Conservation (phyloP, 2,797 vertebrate genomes). For the Lithobates pipiens region DNA sequence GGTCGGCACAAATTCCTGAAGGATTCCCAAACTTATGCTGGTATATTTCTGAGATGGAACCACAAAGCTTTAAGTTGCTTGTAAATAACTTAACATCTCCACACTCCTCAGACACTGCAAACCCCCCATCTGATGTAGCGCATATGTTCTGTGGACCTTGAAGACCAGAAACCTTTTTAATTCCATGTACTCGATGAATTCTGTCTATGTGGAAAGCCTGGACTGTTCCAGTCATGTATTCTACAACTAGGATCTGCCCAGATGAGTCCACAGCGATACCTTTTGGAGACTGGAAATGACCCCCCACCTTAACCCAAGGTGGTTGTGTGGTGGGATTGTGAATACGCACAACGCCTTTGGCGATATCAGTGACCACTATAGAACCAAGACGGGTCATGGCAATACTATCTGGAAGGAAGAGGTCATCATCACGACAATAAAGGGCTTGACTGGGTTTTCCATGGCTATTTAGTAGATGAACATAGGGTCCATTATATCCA, state of each 20-base stretch:
- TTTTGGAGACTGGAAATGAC: conserved; percentile 64
- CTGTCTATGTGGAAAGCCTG: conserved; percentile 68
- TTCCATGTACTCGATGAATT: conserved; percentile 50
- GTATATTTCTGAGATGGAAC: conserved; percentile 65
- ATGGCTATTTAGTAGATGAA: conserved; percentile 66
- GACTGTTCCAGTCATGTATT: conserved; percentile 67
- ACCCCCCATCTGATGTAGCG: conserved; percentile 48
- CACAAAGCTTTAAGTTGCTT: conserved; percentile 63
- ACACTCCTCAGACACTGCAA: conserved; percentile 72
- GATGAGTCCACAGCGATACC: conserved; percentile 69
- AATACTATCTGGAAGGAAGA: conserved; percentile 73
- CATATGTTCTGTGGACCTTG: conserved; percentile 69
- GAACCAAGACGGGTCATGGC: conserved; percentile 67
- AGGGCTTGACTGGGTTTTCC: conserved; percentile 63
- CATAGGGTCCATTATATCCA: conserved; percentile 64
- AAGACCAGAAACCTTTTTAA: conserved; percentile 61
- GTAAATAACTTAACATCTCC: conserved; percentile 69
- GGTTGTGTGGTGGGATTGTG: conserved; percentile 69
- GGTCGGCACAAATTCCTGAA: conserved; percentile 65
- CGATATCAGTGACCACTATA: conserved; percentile 69
- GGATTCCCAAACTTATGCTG: conserved; percentile 70
- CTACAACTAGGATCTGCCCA: conserved; percentile 70
- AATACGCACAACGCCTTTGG: conserved; percentile 63
- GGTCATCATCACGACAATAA: conserved; percentile 38
- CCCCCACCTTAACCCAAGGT: conserved; percentile 69